These are phyloP conservation scores for Imbricaverruca yamaguchii DNA, from an alignment of 2,888 invertebrate species.

Conservation along the genomic window DNA sequence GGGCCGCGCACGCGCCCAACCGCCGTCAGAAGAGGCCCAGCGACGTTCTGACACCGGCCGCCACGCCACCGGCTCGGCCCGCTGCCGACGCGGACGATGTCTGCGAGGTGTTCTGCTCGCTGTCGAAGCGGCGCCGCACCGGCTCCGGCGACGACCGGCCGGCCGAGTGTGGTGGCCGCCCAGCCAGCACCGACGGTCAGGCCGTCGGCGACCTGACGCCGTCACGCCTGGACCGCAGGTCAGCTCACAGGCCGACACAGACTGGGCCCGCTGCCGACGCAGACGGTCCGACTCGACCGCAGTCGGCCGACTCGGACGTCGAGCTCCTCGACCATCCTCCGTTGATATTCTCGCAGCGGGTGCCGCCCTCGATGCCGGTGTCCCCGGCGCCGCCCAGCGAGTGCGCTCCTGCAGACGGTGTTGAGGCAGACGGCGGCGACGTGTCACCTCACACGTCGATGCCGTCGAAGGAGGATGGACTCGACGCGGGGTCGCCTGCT, in stretches of 20 bases:
- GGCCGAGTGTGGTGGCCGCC: not conserved
- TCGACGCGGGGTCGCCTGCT: too few relatives aligned
- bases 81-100: not conserved
- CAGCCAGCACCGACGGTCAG: not conserved
- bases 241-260: too few relatives aligned
- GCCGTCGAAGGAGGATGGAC: too few relatives aligned
- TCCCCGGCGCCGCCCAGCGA: too few relatives aligned
- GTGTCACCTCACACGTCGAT: too few relatives aligned
- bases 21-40: not conserved
- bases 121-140: not conserved
- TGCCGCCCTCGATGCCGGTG: not conserved
- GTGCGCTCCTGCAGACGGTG: too few relatives aligned
- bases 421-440: too few relatives aligned
- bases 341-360: not conserved
- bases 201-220: not conserved
- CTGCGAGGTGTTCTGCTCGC: not conserved
- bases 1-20: not conserved
- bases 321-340: not conserved
- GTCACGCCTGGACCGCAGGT: too few relatives aligned
- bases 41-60: too few relatives aligned
- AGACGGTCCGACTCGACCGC: not conserved
- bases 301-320: not conserved
- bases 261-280: too few relatives aligned
- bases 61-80: not conserved
- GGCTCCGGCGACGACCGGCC: not conserved